A percentile compares a stretch with the other conserved stretches of the same genome.
phyloP scores from a whole-genome alignment of 2,797 vertebrate species.

The Thripadectes ignobilis region DNA sequence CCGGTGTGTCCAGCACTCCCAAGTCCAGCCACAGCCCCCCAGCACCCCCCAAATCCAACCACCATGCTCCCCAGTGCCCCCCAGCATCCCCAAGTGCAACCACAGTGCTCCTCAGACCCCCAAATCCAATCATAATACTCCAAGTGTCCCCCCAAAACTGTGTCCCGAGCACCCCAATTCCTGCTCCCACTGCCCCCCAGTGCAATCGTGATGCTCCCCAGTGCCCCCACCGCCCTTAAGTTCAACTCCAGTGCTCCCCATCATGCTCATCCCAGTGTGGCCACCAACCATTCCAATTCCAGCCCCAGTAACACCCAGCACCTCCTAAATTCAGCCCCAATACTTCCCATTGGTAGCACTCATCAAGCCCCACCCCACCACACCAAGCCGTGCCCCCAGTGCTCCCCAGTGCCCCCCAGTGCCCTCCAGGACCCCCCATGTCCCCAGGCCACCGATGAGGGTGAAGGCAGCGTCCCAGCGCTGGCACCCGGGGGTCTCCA shows the following conservation, averaged over 20 bases:
- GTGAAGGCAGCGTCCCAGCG: not conserved
- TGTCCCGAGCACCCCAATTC: too few species aligned
- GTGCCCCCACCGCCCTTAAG: not conserved
- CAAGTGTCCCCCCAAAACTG: not conserved
- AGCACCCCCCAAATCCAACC: not conserved
- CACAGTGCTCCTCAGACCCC: not conserved
- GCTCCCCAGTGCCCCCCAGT: not conserved
- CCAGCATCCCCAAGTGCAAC: not conserved
- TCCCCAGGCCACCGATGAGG: not conserved
- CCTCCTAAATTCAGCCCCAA: not conserved
- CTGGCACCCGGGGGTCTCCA: constrained; percentile 3
- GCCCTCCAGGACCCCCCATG: not conserved
- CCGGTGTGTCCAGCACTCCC: not conserved
- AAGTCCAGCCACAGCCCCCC: not conserved
- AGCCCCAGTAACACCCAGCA: not conserved
- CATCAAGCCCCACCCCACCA: not conserved
- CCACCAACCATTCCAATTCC: not conserved
- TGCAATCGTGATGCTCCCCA: not conserved
- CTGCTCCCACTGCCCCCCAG: too few species aligned
- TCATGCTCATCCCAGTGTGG: not conserved
- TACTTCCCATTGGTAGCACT: not conserved
- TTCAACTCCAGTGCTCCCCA: not conserved
- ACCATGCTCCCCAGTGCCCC: not conserved
- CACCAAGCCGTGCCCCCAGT: too few species aligned
- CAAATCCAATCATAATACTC: not conserved